Evolutionary conservation across 1,140 invertebrate genomes (phyloP).

Genomic region (Drosophila carrolli): DNA sequence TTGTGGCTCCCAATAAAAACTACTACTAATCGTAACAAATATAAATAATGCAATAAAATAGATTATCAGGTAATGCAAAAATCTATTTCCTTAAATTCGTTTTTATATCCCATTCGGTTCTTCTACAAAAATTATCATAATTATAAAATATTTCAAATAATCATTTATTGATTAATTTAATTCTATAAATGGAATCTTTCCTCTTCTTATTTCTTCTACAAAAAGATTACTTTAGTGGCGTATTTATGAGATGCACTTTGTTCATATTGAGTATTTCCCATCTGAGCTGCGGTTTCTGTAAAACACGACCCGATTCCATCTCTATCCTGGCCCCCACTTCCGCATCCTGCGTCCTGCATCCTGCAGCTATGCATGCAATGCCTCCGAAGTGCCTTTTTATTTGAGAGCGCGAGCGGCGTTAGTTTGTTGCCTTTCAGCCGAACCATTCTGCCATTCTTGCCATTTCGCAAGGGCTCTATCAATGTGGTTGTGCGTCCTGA

Average conservation of each 20-base stretch:
- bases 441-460: constrained; percentile 18
- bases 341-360: background rate
- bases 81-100: too few relatives aligned
- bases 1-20: too few relatives aligned
- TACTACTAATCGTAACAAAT: too few relatives aligned
- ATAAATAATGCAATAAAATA: too few relatives aligned
- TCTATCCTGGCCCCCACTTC: constrained; percentile 8
- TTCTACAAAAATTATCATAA: too few relatives aligned
- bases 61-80: too few relatives aligned
- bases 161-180: too few relatives aligned
- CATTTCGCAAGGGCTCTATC: constrained; percentile 29
- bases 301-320: constrained; percentile 39
- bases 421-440: constrained; percentile 48
- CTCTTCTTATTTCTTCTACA: too few relatives aligned
- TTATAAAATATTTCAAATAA: too few relatives aligned
- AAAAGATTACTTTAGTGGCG: too few relatives aligned
- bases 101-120: too few relatives aligned
- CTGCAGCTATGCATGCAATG: constrained; percentile 34
- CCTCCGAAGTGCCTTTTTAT: constrained; percentile 67
- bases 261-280: background rate
- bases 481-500: constrained; percentile 11
- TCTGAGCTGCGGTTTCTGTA: background rate
- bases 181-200: too few relatives aligned
- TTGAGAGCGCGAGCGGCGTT: constrained; percentile 51
- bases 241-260: background rate